Percentiles rank a stretch among this genome's conserved stretches.
Evolutionary conservation across 1,140 invertebrate species (phyloP).

Genomic region (Drosophila pandora): DNA sequence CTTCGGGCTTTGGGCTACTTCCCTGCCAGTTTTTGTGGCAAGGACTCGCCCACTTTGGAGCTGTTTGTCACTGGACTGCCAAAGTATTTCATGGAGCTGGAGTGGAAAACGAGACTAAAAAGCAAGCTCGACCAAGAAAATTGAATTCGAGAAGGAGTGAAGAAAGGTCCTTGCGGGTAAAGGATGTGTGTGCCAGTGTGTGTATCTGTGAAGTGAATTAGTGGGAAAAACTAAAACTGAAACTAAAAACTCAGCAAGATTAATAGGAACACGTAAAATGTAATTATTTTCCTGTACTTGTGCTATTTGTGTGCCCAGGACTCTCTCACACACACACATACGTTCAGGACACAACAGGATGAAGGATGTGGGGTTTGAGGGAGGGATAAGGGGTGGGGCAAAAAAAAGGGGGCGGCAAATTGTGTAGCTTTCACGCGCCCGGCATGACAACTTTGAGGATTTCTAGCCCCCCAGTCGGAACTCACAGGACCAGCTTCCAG

Average conservation of each 20-base stretch:
- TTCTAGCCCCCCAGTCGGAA: conserved; percentile 55
- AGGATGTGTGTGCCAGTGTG: not conserved
- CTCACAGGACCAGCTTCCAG: conserved; percentile 10
- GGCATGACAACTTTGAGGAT: conserved; percentile 77
- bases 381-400: not conserved
- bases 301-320: conserved; percentile 70
- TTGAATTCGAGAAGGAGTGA: conserved; percentile 61
- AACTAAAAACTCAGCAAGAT: conserved; percentile 81
- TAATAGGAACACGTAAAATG: conserved; percentile 82
- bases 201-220: conserved; percentile 62
- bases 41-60: conserved; percentile 30
- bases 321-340: conserved; percentile 13
- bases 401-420: conserved; percentile 5
- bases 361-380: too few species aligned
- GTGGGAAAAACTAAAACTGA: conserved; percentile 77
- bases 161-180: conserved; percentile 1
- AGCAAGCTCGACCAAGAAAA: conserved; percentile 72
- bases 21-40: not conserved
- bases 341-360: not conserved
- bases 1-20: not conserved
- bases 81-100: conserved; percentile 27
- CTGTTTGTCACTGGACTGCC: conserved; percentile 55
- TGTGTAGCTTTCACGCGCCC: conserved; percentile 46
- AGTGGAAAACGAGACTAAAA: conserved; percentile 37
- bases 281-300: conserved; percentile 82